These are phyloP conservation scores for Propithecus deckenii DNA, from an alignment of 2,797 vertebrate genomes.

Conservation along the genomic window DNA sequence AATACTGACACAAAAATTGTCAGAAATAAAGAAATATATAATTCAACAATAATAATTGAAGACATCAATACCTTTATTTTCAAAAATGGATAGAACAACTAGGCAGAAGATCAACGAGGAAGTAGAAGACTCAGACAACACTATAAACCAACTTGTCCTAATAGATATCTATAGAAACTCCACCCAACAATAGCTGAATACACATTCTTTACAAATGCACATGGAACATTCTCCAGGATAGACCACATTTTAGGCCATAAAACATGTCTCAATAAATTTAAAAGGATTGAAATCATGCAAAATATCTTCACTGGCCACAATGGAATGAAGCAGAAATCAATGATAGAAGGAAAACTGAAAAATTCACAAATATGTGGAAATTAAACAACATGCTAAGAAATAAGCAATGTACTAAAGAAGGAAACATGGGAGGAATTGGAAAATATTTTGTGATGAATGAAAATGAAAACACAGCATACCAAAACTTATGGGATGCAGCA, in stretches of 20 bases:
- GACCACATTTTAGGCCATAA: neutral
- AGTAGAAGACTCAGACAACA: neutral
- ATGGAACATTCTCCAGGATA: neutral
- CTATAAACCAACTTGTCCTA: neutral
- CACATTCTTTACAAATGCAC: neutral
- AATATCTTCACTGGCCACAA: neutral
- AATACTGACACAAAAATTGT: neutral
- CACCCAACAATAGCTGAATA: neutral
- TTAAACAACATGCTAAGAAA: neutral
- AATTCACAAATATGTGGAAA: neutral
- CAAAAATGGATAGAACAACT: neutral
- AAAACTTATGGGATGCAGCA: neutral
- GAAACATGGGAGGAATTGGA: neutral
- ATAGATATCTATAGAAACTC: neutral
- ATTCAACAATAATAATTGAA: neutral
- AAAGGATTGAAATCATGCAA: neutral
- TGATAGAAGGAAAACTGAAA: neutral
- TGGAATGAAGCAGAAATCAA: neutral
- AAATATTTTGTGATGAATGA: neutral
- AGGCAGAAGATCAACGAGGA: neutral
- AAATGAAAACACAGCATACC: neutral
- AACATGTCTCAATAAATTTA: neutral
- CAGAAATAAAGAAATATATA: neutral
- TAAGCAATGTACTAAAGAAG: neutral
- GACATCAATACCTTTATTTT: neutral